These are phyloP conservation scores for Cygnus atratus DNA, from an alignment of 2,113 vertebrate species.

Conservation along the genomic window DNA sequence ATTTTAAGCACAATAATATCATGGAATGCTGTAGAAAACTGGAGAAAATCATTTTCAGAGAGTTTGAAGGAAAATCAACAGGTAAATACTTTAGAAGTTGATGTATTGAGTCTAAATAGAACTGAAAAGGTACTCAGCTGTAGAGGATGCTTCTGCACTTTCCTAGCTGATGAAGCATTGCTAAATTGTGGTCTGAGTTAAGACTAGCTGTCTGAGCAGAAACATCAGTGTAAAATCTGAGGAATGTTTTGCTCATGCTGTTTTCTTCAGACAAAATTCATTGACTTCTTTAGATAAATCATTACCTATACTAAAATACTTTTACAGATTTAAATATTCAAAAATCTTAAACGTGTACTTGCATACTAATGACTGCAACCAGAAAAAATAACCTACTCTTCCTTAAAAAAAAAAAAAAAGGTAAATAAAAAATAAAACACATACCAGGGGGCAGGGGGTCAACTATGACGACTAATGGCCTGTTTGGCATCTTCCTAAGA, in stretches of 20 bases:
- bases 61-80: not conserved
- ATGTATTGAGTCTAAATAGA: not conserved
- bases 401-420: not conserved
- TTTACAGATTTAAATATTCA: not conserved
- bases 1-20: not conserved
- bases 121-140: not conserved
- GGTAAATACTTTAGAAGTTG: not conserved
- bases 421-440: not conserved
- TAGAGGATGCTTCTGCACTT: not conserved
- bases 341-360: not conserved
- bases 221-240: not conserved
- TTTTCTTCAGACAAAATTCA: not conserved
- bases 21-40: not conserved
- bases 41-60: not conserved
- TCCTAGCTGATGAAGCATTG: not conserved
- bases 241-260: not conserved
- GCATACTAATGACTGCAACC: not conserved
- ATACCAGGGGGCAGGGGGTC: not conserved
- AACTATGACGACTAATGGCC: not conserved
- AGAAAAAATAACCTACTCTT: not conserved
- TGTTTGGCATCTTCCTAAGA: not conserved
- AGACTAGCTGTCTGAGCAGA: not conserved
- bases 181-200: not conserved
- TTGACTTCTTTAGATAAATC: not conserved
- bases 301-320: not conserved